These are phyloP conservation scores for Hozukius guyotensis DNA, from an alignment of 2,797 vertebrate species.

Conservation along the genomic window DNA sequence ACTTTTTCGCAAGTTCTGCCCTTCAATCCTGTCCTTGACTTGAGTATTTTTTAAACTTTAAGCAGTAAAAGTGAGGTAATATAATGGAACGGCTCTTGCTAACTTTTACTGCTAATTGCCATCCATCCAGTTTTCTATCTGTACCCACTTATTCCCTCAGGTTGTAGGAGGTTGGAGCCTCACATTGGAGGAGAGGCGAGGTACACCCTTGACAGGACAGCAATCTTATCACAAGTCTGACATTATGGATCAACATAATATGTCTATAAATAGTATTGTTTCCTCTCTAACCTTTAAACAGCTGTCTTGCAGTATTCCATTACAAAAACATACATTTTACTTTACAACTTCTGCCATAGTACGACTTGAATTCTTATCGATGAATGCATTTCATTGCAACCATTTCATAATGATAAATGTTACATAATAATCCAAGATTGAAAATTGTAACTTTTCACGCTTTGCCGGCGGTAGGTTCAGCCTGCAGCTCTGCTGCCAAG, in stretches of 20 bases:
- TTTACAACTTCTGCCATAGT: neutral
- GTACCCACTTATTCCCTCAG: neutral
- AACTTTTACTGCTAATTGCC: neutral
- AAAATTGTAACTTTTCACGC: neutral
- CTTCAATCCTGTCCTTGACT: neutral
- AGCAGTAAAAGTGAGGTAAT: neutral
- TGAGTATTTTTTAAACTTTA: neutral
- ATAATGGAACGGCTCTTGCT: neutral
- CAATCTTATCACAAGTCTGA: neutral
- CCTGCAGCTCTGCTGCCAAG: constrained; percentile 50
- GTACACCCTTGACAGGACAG: neutral
- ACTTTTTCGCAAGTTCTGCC: neutral
- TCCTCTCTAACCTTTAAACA: neutral
- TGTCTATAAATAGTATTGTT: neutral
- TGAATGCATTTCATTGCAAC: neutral
- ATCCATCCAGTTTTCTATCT: too few relatives aligned
- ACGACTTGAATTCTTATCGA: neutral
- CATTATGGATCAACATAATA: neutral
- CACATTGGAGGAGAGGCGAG: neutral
- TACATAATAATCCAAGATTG: neutral
- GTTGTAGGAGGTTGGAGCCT: neutral
- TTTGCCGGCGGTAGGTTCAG: neutral
- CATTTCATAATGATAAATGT: neutral
- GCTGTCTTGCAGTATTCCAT: neutral
- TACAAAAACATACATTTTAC: neutral